Evolutionary conservation across 2,113 vertebrate species (phyloP).

Genomic region (Dicrurus megarhynchus): DNA sequence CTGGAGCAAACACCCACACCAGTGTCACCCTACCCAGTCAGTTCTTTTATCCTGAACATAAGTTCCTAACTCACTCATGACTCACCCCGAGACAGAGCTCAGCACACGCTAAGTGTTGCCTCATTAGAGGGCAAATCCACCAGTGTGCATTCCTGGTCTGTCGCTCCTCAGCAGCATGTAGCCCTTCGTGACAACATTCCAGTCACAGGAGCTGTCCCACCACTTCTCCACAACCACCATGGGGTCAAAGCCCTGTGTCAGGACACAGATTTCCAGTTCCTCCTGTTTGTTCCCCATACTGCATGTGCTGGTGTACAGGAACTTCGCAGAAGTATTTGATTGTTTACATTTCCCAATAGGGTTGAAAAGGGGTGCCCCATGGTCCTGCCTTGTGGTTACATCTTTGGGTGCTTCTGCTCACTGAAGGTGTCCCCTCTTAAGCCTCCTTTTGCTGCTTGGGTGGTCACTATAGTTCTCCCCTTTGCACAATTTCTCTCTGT

Average conservation of each 20-base stretch:
- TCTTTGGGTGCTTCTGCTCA: neutral
- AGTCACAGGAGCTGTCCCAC: rapidly evolving
- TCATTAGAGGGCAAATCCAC: neutral
- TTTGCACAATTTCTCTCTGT: neutral
- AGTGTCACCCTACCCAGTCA: neutral
- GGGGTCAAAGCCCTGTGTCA: neutral
- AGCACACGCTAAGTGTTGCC: neutral
- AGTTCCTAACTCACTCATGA: rapidly evolving
- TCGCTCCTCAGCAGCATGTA: neutral
- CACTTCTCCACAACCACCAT: rapidly evolving
- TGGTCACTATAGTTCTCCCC: neutral
- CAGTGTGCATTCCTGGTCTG: rapidly evolving
- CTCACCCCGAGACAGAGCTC: neutral
- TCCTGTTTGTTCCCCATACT: neutral
- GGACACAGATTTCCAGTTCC: neutral
- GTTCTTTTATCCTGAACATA: neutral
- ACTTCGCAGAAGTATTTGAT: neutral
- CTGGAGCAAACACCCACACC: neutral
- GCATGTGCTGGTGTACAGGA: neutral
- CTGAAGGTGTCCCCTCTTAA: neutral
- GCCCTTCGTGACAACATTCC: neutral
- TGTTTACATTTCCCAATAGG: neutral
- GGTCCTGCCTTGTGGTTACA: neutral
- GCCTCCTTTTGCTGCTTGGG: neutral
- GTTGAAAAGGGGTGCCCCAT: neutral